A percentile compares a stretch with the other conserved stretches of the same genome.
These are phyloP conservation scores for Pocillopora damicornis DNA, from an alignment of 64 coral and sea anemone genomes.

Conservation along the genomic window DNA sequence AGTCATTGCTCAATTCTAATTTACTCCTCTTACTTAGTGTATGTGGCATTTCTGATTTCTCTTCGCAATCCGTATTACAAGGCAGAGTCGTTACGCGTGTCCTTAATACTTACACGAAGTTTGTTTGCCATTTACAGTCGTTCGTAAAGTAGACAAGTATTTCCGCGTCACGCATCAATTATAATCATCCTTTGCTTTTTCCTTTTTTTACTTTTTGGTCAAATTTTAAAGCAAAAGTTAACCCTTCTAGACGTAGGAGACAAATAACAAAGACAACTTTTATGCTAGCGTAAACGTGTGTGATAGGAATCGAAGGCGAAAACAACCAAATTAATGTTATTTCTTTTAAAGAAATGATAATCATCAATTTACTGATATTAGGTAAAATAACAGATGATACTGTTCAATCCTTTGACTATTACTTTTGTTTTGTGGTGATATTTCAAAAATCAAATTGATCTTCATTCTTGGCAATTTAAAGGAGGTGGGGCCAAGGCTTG, in stretches of 20 bases:
- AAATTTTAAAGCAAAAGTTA: not conserved
- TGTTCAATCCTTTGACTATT: no score
- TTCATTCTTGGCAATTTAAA: no score
- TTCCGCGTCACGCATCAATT: constrained; percentile 6
- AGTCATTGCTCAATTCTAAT: no score
- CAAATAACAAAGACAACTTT: no score
- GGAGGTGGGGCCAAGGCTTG: no score
- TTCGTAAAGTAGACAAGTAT: not conserved
- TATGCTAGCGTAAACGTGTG: no score
- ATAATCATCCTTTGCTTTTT: not conserved
- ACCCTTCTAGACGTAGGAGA: not conserved
- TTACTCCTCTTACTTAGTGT: no score
- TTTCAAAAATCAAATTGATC: no score
- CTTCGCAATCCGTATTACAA: not conserved
- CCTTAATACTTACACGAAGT: not conserved
- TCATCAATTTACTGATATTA: not conserved
- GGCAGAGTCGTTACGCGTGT: not conserved
- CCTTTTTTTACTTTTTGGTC: not conserved
- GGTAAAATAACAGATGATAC: no score
- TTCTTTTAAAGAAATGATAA: not conserved
- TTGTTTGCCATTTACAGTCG: constrained; percentile 36
- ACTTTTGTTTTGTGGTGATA: no score
- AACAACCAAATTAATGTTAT: not conserved
- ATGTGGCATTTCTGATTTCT: not conserved
- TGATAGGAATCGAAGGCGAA: no score